phyloP scores from a whole-genome alignment of 2,888 invertebrate species.

The Bedellia somnulentella region DNA sequence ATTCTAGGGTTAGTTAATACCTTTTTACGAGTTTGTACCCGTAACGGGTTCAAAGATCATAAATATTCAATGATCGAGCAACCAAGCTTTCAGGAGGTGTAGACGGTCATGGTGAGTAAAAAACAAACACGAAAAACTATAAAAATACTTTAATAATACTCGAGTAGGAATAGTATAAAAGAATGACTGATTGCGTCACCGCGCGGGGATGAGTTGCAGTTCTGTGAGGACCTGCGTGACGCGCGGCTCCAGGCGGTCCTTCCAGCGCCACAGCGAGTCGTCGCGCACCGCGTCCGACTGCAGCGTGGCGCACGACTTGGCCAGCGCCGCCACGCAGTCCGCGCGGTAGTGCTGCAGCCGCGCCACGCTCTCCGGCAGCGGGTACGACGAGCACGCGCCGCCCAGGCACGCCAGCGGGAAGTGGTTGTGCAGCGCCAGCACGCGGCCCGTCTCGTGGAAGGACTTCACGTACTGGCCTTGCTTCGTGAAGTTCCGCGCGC shows the following conservation, averaged over 20 bases:
- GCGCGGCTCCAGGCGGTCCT: slow-evolving; percentile 70
- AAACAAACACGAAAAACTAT: slow-evolving; percentile 19
- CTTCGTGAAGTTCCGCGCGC: slow-evolving; percentile 88
- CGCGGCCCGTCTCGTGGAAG: slow-evolving; percentile 89
- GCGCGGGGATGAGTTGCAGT: slow-evolving; percentile 68
- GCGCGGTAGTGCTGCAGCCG: slow-evolving; percentile 93
- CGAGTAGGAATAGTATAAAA: slow-evolving; percentile 8
- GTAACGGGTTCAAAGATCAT: too few species aligned
- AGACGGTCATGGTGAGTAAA: slow-evolving; percentile 1
- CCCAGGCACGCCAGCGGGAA: slow-evolving; percentile 88
- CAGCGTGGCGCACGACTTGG: slow-evolving; percentile 82
- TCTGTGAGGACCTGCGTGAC: slow-evolving; percentile 70
- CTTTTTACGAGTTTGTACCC: too few species aligned
- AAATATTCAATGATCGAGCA: too few species aligned
- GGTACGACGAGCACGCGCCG: slow-evolving; percentile 81
- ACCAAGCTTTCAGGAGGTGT: too few species aligned
- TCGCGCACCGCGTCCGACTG: slow-evolving; percentile 81
- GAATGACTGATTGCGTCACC: slow-evolving; percentile 18
- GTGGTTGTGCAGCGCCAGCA: slow-evolving; percentile 88
- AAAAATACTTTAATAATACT: slow-evolving; percentile 29
- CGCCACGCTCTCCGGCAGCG: slow-evolving; percentile 79
- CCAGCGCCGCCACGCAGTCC: slow-evolving; percentile 86
- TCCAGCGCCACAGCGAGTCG: slow-evolving; percentile 86
- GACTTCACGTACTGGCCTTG: slow-evolving; percentile 93
- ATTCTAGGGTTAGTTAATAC: too few species aligned